phyloP scores from a whole-genome alignment of 2,797 vertebrate genomes.

The Chrysolophus pictus region DNA sequence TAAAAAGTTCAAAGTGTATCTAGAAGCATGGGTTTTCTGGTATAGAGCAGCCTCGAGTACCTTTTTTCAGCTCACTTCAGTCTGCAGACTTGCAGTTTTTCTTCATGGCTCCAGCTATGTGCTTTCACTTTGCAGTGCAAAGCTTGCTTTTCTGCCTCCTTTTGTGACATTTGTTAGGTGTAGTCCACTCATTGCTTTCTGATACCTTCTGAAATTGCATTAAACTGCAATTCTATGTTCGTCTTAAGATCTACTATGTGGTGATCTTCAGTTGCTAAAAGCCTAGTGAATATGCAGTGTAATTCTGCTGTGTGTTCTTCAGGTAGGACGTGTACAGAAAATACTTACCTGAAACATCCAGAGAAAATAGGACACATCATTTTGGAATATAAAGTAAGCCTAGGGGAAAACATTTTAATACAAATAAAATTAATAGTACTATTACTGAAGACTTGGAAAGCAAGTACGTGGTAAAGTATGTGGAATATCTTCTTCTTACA shows the following conservation, averaged over 20 bases:
- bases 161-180: neutral
- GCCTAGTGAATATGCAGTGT: neutral
- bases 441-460: neutral
- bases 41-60: accelerated
- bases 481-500: neutral
- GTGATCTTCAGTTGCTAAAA: neutral
- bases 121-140: neutral
- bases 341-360: neutral
- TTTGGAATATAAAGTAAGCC: neutral
- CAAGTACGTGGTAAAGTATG: neutral
- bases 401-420: neutral
- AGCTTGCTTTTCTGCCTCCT: neutral
- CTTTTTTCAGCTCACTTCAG: neutral
- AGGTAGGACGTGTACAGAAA: neutral
- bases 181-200: neutral
- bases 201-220: neutral
- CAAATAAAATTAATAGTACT: neutral
- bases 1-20: neutral
- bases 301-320: neutral
- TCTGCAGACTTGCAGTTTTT: neutral
- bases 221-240: neutral
- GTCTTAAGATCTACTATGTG: neutral
- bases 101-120: neutral
- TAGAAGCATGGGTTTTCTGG: neutral
- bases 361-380: neutral